Evolutionary conservation across 2,797 vertebrate species (phyloP), one percentile per base, ranked within the genome.

Genomic region (Botia kubotai): DNA sequence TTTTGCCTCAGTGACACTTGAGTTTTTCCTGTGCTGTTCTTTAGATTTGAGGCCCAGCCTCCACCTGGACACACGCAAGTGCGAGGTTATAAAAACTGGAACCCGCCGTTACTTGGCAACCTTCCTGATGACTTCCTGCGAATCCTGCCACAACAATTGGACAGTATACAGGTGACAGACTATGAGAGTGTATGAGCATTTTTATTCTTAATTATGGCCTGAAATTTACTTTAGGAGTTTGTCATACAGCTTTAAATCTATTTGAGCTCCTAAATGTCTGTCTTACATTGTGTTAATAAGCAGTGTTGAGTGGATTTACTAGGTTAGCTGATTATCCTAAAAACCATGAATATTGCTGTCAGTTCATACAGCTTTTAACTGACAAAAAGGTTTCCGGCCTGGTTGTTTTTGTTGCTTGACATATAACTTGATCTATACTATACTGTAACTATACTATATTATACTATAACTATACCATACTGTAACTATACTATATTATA

Each of bases 41-140:
- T 48, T 84, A 95, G 98, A 89, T 96, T 92, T 6, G 96, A 97
- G 0, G 87, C 92, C 10, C 92, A 90, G 6, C 89, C 87, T n/a
- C 88, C 93, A 0, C 85, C 89, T 7, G 89, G 92, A 58, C 87
- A 91, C 33, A 86, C 89, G 1, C 93, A 83, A 11, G 93, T 93
- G 0, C 88, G 89, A 17, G 93, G 90, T 83, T 98, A 97, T 87
- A 91, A 94, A 81, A 97, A 97, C 90, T 99, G 97, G 97, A 98
- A 98, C 83, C 98, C 98, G 0, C 98, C 97, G 0, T 89, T 99
- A 71, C 93, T 99, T 3, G 98, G 98, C 76, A 98, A 94, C 84
- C 95, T 98, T 48, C 98, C 97, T 0, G 96, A 99, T 66, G 96
- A 98, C 75, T 99, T 99, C 75, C 94, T 99, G 75, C 94, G 98